Evolutionary conservation across 2,113 vertebrate species (phyloP).

Genomic region (Motacilla alba): DNA sequence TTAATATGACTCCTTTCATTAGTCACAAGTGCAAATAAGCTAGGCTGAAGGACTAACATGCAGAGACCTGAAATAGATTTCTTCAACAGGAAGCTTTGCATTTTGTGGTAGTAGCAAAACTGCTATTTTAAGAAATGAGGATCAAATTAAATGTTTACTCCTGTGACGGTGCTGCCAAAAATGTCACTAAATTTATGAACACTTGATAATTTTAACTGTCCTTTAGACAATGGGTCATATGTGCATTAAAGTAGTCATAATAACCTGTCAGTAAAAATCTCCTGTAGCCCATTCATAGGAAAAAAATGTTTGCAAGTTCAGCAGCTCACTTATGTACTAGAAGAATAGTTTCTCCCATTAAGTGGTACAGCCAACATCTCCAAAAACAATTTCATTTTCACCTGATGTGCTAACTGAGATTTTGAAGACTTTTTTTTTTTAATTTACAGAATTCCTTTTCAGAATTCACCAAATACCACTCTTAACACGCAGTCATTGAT

Average conservation of each 20-base stretch:
- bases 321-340: not conserved
- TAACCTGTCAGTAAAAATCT: slow-evolving; percentile 71
- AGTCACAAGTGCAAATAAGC: slow-evolving; percentile 27
- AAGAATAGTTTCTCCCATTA: slow-evolving; percentile 14
- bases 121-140: slow-evolving; percentile 59
- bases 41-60: slow-evolving; percentile 12
- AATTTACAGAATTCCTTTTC: not conserved
- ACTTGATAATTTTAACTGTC: slow-evolving; percentile 66
- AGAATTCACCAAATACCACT: not conserved
- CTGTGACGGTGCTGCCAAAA: not conserved
- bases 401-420: not conserved
- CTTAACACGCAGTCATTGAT: not conserved
- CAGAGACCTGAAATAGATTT: slow-evolving; percentile 39
- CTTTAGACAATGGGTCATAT: slow-evolving; percentile 59
- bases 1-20: slow-evolving; percentile 47
- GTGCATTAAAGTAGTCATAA: slow-evolving; percentile 64
- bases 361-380: not conserved
- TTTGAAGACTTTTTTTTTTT: not conserved
- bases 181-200: slow-evolving; percentile 62
- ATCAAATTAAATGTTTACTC: slow-evolving; percentile 71
- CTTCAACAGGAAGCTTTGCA: not conserved
- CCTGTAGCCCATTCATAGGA: slow-evolving; percentile 30
- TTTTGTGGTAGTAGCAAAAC: not conserved
- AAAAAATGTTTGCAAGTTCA: slow-evolving; percentile 28
- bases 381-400: not conserved